Conservation (phyloP, 2,113 vertebrate genomes). For the Psephotus haematonotus region DNA sequence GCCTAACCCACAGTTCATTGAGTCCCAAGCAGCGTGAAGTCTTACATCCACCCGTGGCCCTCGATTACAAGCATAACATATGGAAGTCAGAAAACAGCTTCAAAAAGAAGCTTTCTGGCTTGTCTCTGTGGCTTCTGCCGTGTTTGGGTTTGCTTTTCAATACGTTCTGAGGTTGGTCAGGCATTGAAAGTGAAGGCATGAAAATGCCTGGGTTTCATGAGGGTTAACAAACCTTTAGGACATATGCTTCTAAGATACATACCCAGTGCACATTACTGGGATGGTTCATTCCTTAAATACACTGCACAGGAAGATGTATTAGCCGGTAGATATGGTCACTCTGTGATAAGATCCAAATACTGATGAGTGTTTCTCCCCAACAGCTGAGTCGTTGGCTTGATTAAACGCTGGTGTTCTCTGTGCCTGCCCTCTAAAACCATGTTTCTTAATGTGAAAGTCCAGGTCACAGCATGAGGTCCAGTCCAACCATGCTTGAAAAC, state of each 20-base stretch:
- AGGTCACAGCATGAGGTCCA: neutral
- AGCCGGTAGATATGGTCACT: too few species aligned
- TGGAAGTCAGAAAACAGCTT: neutral
- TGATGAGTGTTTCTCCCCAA: neutral
- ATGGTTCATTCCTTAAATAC: neutral
- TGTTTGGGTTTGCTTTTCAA: neutral
- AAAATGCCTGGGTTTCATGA: neutral
- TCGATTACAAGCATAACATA: neutral
- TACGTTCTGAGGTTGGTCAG: fast-evolving
- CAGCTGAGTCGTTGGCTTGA: neutral
- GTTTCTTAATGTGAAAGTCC: neutral
- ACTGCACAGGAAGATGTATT: neutral
- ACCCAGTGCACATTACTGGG: fast-evolving
- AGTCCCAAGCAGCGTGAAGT: neutral
- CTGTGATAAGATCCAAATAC: neutral
- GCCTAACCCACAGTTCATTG: neutral
- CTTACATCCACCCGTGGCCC: fast-evolving
- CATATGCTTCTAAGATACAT: fast-evolving
- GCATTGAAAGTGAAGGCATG: neutral
- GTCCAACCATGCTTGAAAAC: neutral
- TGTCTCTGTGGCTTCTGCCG: neutral
- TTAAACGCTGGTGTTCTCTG: neutral
- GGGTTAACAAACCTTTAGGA: neutral
- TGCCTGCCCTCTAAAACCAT: neutral
- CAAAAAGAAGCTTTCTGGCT: neutral